Evolutionary conservation across 2,888 invertebrate genomes (phyloP), one percentile per base, ranked within the genome.

Genomic region (Ashinkailepas kermadecensis): DNA sequence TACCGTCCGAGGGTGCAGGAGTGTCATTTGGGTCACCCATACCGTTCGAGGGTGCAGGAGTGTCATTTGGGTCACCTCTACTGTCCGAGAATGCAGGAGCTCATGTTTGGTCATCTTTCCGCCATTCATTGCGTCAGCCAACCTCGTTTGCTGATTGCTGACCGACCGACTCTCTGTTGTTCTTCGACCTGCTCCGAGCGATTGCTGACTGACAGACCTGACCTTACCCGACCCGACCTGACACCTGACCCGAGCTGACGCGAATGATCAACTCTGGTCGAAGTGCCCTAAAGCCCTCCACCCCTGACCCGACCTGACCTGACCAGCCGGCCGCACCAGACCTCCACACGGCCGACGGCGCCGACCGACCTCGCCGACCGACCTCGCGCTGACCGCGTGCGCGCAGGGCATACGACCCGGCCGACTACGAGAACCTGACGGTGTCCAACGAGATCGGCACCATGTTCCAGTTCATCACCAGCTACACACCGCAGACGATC

Each of bases 401-500:
- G 85, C 86, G 59, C 85, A 88, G 90, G 81, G 88, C 89, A 3
- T 96, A 96, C 87, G 93, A 96, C 88, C 93, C 95, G 3, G 92
- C 92, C 84, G 91, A 93, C 85, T 98, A 92, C 89, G 93, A 94
- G 84, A 91, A 94, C 86, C 88, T 98, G 83, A 91, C 93, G 82
- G 93, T 95, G 80, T 91, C 93, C 1, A 15, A 12, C n/a, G 97
- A 98, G 84, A 91, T 97, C 84, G 95, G 95, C 86, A 96, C 97
- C 85, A 89, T 98, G 11, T 97, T 99, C 88, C 94, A 95, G 86
- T 96, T 95, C 86, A 97, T 99, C 83, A 92, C 93, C 86, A 96
- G 96, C 86, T 98, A 97, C 87, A 94, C 95, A 1, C 97, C 98
- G 0, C 96, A 97, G 88, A 93, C 92, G 85, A 93, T 96, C 81